Evolutionary conservation across 1,140 invertebrate genomes (phyloP), one percentile per base, ranked within the genome.

Genomic region (Drosophila navojoa): DNA sequence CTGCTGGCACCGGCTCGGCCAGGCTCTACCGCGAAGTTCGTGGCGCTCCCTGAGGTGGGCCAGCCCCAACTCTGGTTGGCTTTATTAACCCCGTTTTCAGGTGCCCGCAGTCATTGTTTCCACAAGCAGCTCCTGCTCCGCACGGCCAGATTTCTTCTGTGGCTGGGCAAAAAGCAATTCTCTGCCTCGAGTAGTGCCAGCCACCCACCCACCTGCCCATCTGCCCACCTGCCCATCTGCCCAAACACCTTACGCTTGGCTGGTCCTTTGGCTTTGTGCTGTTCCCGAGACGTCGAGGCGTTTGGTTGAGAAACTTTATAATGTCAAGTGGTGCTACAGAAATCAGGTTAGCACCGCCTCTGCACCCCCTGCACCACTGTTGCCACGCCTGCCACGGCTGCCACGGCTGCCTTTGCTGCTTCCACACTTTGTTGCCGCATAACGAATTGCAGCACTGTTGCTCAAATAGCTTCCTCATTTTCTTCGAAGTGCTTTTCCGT

Each of bases 11-110:
- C 19, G 19, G 19, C 19, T 22, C 19, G 2, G 19, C 1, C 19
- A 22, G 19, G 19, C 19, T 22, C 19, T 22, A 22, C 19, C 19
- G 25, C 49, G 53, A 35, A 64, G 62, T 71, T 66, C 29, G 19
- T 16, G 27, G n/a, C 16, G 15, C 29, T 35, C 52, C 29, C 57
- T 47, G 15, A 29, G 29, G 60, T 7, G 10, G 32, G 29, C 11
- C 15, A 22, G 2, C 40, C 52, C 6, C 9, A 16, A 16, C 16
- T 40, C 0, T 11, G 15, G 38, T 15, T 25, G 29, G 49, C 79
- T 84, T 89, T 89, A 87, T 90, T 87, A 87, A 89, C 84, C 84
- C 79, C 79, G 47, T 89, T 87, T 77, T 40, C 42, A 71, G 57
- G 67, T 64, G 9, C 47, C 22, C 27, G 50, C 35, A 70, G 67